Base-by-base conservation (phyloP, 2,797 vertebrate species). In the Glyptemys insculpta region DNA sequence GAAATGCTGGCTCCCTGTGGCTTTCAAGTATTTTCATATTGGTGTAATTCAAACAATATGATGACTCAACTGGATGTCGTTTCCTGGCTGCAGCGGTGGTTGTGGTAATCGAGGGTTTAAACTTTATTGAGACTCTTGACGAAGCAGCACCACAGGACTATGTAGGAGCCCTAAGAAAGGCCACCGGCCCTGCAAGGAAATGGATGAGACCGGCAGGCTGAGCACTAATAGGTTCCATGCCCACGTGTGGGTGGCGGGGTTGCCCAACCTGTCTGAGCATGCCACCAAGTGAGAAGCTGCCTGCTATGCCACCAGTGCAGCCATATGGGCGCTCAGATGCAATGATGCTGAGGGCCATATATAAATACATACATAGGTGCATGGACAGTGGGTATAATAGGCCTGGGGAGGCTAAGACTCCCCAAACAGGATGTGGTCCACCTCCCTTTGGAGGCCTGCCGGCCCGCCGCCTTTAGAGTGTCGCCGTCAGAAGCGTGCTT, bases 11-110 rank as follows among this genome's bases (percentile, higher is more conserved):
- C 92, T 98, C 97, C 97, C 96, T 62, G 65, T 95, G 97, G 97
- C 94, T 97, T 98, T 97, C 97, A 95, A 98, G 93, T 97, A 94
- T 97, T 96, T 97, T 98, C 97, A 97, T 98, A 97, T 93, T 93
- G 95, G 90, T 94, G 81, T 98, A 97, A 98, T 98, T 98, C 96
- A 95, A 98, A 98, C 98, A 98, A 97, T 92, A 97, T 96, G 98
- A 98, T 85, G 88, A 92, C 96, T 98, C 93, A 86, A 96, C 96
- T 96, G 41, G 56, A 95, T 53, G 2, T 95, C 4, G 90, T 95
- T 98, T 98, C 97, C 97, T 92, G 97, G 94, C 94, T 97, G 78
- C 88, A 95, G 59, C 10, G 62, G 92, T 56, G 83, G 93, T 97
- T 72, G 5, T 93, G 96, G 92, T 95, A 96, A 96, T 82, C 68